phyloP scores from a whole-genome alignment of 2,113 vertebrate genomes.

The Cepphus grylle region DNA sequence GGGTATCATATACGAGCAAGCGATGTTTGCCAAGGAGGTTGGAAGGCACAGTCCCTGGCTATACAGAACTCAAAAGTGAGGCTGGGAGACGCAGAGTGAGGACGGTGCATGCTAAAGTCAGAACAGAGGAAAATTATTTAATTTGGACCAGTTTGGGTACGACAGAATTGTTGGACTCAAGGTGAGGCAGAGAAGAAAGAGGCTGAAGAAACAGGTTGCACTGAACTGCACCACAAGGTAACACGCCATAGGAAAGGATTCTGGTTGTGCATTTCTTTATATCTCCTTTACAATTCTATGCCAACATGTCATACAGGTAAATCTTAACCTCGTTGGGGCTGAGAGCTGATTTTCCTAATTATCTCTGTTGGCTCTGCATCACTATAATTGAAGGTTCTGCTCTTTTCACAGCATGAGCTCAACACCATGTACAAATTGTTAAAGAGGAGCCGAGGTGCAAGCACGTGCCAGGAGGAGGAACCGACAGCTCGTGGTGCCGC shows the following conservation, averaged over 20 bases:
- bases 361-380: background rate
- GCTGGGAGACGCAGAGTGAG: background rate
- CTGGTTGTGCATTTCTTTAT: background rate
- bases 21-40: background rate
- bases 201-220: background rate
- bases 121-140: background rate
- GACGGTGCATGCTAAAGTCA: background rate
- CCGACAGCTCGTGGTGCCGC: background rate
- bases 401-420: slow-evolving; percentile 34
- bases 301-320: background rate
- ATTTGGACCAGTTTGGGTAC: background rate
- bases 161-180: background rate
- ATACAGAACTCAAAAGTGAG: background rate
- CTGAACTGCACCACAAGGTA: background rate
- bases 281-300: background rate
- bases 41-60: rapidly evolving
- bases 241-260: background rate
- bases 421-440: background rate
- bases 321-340: background rate
- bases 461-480: background rate
- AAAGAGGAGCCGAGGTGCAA: background rate
- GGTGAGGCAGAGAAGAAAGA: background rate
- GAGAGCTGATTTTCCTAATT: background rate
- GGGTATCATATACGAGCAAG: background rate
- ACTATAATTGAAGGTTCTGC: slow-evolving; percentile 4